Evolutionary conservation across 2,113 vertebrate genomes (phyloP).

Genomic region (Hystrix cristata): DNA sequence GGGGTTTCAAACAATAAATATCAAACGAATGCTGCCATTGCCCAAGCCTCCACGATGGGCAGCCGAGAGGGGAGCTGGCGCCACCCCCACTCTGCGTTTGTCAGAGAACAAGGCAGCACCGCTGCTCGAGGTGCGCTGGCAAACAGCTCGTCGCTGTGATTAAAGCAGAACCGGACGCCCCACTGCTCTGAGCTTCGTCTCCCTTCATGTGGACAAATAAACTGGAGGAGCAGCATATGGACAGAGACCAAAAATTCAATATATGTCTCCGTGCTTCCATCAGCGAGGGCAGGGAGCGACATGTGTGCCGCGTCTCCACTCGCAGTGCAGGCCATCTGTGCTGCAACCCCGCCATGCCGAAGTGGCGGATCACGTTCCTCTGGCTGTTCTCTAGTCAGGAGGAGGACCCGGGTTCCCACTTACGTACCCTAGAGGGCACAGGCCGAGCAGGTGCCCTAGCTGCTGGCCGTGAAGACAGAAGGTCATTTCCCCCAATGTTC

Average conservation of each 20-base stretch:
- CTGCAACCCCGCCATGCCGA: neutral
- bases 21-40: neutral
- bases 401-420: rapidly evolving
- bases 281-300: slow-evolving; percentile 75
- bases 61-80: neutral
- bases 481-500: rapidly evolving
- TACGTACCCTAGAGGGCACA: rapidly evolving
- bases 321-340: slow-evolving; percentile 76
- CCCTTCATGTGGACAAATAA: slow-evolving; percentile 81
- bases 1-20: neutral
- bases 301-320: slow-evolving; percentile 17
- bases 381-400: neutral
- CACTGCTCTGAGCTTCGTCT: slow-evolving; percentile 68
- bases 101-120: neutral
- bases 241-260: slow-evolving; percentile 79
- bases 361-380: neutral
- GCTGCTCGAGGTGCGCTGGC: neutral
- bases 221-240: slow-evolving; percentile 82
- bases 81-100: neutral
- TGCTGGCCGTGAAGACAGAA: neutral
- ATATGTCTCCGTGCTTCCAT: slow-evolving; percentile 54
- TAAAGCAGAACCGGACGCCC: slow-evolving; percentile 70
- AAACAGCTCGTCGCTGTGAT: slow-evolving; percentile 76
- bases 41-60: neutral
- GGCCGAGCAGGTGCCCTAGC: neutral